Percentiles rank a stretch among this genome's conserved stretches.
phyloP scores from a whole-genome alignment of 2,113 vertebrate species.

The Trogon surrucura region DNA sequence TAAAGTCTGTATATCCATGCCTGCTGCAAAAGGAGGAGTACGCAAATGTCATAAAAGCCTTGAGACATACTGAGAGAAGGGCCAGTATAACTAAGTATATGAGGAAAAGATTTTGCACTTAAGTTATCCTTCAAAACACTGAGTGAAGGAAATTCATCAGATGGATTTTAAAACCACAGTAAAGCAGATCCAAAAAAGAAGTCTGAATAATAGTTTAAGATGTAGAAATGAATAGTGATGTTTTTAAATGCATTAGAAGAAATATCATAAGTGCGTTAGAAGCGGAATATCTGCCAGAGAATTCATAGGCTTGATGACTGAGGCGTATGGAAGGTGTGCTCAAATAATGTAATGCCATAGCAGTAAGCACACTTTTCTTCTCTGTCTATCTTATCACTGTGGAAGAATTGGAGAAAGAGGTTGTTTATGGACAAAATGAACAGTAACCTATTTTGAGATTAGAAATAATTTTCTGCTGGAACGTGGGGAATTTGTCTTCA shows the following conservation, averaged over 20 bases:
- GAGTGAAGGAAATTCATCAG: background rate
- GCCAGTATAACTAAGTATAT: background rate
- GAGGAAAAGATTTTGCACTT: background rate
- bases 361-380: background rate
- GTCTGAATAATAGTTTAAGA: background rate
- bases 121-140: background rate
- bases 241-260: background rate
- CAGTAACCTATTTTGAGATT: background rate
- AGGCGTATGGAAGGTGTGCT: background rate
- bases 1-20: background rate
- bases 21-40: rapidly evolving
- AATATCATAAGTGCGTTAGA: background rate
- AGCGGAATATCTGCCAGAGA: background rate
- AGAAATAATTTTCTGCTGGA: background rate
- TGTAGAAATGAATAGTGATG: background rate
- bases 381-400: background rate
- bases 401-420: background rate
- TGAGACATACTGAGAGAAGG: background rate
- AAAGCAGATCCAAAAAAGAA: background rate
- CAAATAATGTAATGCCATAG: background rate
- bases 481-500: background rate
- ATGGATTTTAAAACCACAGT: background rate
- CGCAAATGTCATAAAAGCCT: background rate
- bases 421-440: background rate
- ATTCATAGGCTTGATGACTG: background rate